These are phyloP conservation scores for Sciurus vulgaris DNA, from an alignment of 2,797 vertebrate genomes.

Conservation along the genomic window DNA sequence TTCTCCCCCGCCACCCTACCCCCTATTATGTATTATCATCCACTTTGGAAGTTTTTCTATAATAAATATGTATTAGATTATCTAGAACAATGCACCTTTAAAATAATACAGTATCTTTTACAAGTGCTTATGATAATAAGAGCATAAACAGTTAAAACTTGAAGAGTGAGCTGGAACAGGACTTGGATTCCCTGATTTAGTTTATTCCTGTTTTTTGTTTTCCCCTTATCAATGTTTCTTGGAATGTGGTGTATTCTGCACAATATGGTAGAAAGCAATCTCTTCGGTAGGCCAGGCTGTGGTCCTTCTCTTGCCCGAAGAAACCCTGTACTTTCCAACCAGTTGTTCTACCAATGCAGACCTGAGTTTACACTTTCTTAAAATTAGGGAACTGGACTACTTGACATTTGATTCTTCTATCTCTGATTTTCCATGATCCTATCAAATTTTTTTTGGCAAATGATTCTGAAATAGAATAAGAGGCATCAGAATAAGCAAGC, in stretches of 20 bases:
- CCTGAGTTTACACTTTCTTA: background rate
- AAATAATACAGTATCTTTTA: background rate
- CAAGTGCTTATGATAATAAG: constrained; percentile 2
- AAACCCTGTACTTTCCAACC: background rate
- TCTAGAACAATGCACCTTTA: background rate
- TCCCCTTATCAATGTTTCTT: background rate
- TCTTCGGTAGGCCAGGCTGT: background rate
- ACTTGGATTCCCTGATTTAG: background rate
- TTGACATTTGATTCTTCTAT: background rate
- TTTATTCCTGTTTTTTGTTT: background rate
- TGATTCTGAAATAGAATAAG: background rate
- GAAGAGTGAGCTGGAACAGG: background rate
- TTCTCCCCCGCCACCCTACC: too few relatives aligned
- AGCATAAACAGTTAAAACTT: constrained; percentile 11
- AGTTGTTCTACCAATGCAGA: background rate
- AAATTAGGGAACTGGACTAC: background rate
- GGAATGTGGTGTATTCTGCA: background rate
- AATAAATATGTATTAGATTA: background rate
- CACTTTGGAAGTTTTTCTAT: background rate
- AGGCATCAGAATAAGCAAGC: constrained; percentile 4
- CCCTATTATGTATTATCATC: too few relatives aligned
- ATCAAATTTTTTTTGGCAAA: background rate
- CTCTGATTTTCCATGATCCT: background rate
- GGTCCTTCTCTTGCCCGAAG: background rate
- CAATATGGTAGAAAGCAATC: background rate